These are phyloP conservation scores for Drosophila mauritiana DNA, from an alignment of 1,140 invertebrate species.

Conservation along the genomic window DNA sequence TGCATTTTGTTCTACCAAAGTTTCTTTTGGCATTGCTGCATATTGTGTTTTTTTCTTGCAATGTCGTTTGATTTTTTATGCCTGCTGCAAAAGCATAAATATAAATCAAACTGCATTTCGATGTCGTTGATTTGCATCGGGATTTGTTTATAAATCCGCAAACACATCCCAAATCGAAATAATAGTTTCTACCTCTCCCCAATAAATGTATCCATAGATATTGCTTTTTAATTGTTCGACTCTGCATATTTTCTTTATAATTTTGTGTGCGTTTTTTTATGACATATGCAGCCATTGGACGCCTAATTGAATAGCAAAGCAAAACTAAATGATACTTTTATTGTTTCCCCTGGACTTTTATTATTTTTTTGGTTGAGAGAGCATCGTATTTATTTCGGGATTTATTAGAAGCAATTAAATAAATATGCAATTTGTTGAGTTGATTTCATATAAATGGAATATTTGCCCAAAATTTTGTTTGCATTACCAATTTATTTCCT, in stretches of 20 bases:
- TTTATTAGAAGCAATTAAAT: slow-evolving; percentile 57
- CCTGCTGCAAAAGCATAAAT: slow-evolving; percentile 36
- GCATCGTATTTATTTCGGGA: slow-evolving; percentile 9
- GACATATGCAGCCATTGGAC: slow-evolving; percentile 33
- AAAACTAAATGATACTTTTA: slow-evolving; percentile 33
- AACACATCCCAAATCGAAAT: slow-evolving; percentile 58
- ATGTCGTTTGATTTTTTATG: slow-evolving; percentile 47
- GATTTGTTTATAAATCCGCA: slow-evolving; percentile 80
- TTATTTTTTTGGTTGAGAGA: not conserved
- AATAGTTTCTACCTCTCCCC: slow-evolving; percentile 50
- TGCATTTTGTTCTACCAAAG: slow-evolving; percentile 60
- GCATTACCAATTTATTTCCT: slow-evolving; percentile 3
- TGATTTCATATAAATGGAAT: slow-evolving; percentile 33
- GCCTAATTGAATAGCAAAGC: slow-evolving; percentile 44
- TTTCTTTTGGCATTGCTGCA: slow-evolving; percentile 19
- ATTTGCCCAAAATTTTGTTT: slow-evolving; percentile 2
- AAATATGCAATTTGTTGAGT: slow-evolving; percentile 44
- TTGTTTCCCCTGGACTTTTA: slow-evolving; percentile 8
- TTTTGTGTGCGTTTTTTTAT: slow-evolving; percentile 7
- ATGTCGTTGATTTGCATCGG: slow-evolving; percentile 67
- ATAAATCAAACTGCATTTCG: slow-evolving; percentile 73
- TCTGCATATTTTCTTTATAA: slow-evolving; percentile 40
- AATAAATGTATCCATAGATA: slow-evolving; percentile 45
- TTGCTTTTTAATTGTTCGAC: slow-evolving; percentile 74
- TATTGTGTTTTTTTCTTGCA: slow-evolving; percentile 32